Evolutionary conservation across 2,888 invertebrate species (phyloP), one percentile per base, ranked within the genome.

Genomic region (Caenorhabditis sp.): DNA sequence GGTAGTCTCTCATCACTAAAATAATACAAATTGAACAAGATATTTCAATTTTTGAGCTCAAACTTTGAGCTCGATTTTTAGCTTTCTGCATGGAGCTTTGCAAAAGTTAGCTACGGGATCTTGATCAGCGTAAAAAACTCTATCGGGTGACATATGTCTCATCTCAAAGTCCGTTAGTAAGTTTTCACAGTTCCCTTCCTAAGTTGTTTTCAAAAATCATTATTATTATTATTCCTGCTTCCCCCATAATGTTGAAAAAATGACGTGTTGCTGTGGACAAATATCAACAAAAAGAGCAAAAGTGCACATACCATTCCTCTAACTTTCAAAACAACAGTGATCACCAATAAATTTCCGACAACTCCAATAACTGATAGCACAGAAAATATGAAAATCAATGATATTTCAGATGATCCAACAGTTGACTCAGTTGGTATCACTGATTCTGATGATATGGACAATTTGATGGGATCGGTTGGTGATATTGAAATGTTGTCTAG

Each of bases 341-440:
- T 83, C 37, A 87, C 87, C 54, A 87, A 68, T 14, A 84, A 24
- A 67, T 86, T 86, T 23, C 86, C 86, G 50, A 86, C 69, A 14
- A 86, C 75, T 19, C 85, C 85, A 53, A 84, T 74, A n/a, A 84
- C 61, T 14, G 82, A 76, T 12, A 85, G 74, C 12, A 75, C 54
- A 1, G 77, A 69, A 68, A 85, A 84, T 19, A 85, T 64, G 49
- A 77, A 53, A 43, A 59, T 49, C 17, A 59, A 24, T 5, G 26
- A 59, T 3, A 59, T 37, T 26, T 59, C 59, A 23, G 14, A 24
- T 1, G 49, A 49, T 21, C 59, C 59, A 37, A 58, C 21, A 6
- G 55, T 3, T 10, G 26, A 23, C 1, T 4, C 10, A 17, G 55
- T 10, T 14, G 26, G 2, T 17, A 6, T 1, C 8, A 4, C 19